Base-by-base conservation (phyloP, 2,113 vertebrate genomes). In the Lagopus muta region DNA sequence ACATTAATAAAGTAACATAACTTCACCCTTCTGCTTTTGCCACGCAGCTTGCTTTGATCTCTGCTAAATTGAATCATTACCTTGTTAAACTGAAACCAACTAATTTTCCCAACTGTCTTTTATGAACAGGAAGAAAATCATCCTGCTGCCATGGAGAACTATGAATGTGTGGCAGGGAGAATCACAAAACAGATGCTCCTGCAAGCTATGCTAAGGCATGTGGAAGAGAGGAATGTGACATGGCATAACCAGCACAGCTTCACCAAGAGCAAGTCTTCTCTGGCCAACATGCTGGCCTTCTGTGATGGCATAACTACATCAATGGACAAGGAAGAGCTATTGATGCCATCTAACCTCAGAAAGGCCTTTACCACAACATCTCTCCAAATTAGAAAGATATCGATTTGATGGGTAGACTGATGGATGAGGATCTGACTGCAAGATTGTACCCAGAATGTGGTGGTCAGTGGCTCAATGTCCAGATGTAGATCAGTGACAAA, bases 51-150 rank as follows among this genome's bases (percentile, higher is more conserved):
- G 64, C 89, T 97, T 97, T 96, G 93, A 96, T 92, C 77, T 77
- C 75, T 1, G 2, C 65, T 74, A 89, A 93, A 96, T 91, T 91
- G 86, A 83, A 95, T 84, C 66, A 92, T 94, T 94, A 90, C 87
- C 95, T 97, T 78, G 60, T 95, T 97, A 94, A 96, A 97, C 86
- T 82, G 94, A 92, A 89, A 87, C 81, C 93, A 95, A 95, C 92
- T 97, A 86, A 96, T 97, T 97, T 96, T 76, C 91, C 85, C 89
- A 96, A 82, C 90, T 97, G 93, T 95, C 94, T 94, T 97, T 96
- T 92, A 91, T 86, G 70, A 92, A 90, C 67, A 91, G 88, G 83
- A 86, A 82, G 71, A 89, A 89, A 92, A 93, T 84, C 57, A 22
- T 85, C 61, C 78, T 82, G 71, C 81, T 96, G 81, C 67, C 57